These are phyloP conservation scores for Trematocara stigmaticum DNA, from an alignment of 2,113 vertebrate genomes.

Conservation along the genomic window DNA sequence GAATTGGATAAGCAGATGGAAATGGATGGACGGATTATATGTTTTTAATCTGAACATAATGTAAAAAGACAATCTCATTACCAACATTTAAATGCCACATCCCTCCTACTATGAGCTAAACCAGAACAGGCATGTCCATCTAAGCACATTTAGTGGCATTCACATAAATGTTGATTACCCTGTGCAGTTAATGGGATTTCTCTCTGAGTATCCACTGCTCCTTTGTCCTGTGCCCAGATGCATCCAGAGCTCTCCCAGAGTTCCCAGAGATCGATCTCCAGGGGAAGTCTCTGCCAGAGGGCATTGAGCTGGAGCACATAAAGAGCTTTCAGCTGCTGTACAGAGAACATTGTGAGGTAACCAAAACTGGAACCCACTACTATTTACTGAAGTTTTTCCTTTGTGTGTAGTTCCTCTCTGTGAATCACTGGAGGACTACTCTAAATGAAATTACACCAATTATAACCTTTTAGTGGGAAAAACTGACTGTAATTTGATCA, in stretches of 20 bases:
- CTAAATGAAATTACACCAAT: not conserved
- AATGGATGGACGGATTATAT: not conserved
- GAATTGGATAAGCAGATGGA: not conserved
- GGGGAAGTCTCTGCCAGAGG: constrained; percentile 83
- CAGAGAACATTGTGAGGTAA: constrained; percentile 92
- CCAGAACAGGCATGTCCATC: not conserved
- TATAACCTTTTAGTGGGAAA: not conserved
- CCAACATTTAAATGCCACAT: not conserved
- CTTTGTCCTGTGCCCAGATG: constrained; percentile 71
- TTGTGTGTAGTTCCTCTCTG: not conserved
- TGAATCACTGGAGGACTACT: not conserved
- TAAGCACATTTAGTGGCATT: not conserved
- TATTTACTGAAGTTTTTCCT: not conserved
- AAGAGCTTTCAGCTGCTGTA: constrained; percentile 91
- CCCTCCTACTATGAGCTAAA: not conserved
- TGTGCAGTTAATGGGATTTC: not conserved
- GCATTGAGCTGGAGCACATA: constrained; percentile 81
- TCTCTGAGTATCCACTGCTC: not conserved
- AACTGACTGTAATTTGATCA: not conserved
- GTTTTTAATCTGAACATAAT: not conserved
- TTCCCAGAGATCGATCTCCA: constrained; percentile 87
- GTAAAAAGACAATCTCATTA: not conserved
- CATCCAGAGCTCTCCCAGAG: constrained; percentile 84
- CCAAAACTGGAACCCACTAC: not conserved
- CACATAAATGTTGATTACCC: not conserved